Evolutionary conservation across 2,888 invertebrate genomes (phyloP).

Genomic region (Coenonympha arcania): DNA sequence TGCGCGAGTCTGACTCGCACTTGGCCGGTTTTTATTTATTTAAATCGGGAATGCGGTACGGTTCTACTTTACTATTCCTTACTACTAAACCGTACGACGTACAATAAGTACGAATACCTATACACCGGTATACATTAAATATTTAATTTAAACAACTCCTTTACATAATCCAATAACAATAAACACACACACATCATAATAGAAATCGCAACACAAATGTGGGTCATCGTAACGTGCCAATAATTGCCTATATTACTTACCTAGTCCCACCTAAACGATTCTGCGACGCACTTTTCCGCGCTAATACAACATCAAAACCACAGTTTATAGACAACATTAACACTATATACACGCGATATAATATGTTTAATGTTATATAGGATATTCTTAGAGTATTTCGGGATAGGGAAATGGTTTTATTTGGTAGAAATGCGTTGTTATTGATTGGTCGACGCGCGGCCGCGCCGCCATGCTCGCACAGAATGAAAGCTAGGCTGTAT

Average conservation of each 20-base stretch:
- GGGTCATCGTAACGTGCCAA: conserved; percentile 67
- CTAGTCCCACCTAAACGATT: conserved; percentile 45
- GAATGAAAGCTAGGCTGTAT: conserved; percentile 61
- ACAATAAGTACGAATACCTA: too few relatives aligned
- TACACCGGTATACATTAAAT: too few relatives aligned
- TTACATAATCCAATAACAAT: not conserved
- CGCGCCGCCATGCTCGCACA: conserved; percentile 54
- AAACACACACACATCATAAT: not conserved
- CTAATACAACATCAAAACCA: conserved; percentile 19
- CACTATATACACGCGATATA: conserved; percentile 21
- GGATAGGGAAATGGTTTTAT: conserved; percentile 8
- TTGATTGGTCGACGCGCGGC: conserved; percentile 67
- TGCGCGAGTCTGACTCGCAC: too few relatives aligned
- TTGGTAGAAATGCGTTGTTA: conserved; percentile 39
- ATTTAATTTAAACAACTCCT: not conserved
- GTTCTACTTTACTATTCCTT: too few relatives aligned
- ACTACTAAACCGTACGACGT: too few relatives aligned
- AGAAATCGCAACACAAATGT: conserved; percentile 39
- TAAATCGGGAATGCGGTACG: too few relatives aligned
- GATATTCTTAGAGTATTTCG: not conserved
- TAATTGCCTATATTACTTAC: conserved; percentile 66
- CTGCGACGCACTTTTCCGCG: conserved; percentile 49
- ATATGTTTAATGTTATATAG: not conserved
- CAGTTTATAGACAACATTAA: conserved; percentile 26
- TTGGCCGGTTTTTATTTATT: too few relatives aligned